phyloP scores from a whole-genome alignment of 2,888 invertebrate genomes.

The Cosmopolites sordidus region DNA sequence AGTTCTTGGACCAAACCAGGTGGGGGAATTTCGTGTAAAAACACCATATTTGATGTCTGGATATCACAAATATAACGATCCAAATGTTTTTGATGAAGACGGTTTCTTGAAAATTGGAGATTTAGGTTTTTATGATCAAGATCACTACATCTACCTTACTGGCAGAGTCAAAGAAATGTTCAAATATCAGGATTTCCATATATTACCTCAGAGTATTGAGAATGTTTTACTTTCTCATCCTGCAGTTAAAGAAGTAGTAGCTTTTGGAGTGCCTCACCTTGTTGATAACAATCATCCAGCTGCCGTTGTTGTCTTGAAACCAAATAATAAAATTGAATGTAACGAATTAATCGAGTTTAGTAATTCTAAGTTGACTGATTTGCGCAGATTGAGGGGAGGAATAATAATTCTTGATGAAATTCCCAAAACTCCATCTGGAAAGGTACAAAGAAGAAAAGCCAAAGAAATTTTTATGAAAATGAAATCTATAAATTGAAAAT shows the following conservation, averaged over 20 bases:
- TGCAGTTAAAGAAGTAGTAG: conserved; percentile 34
- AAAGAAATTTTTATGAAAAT: background rate
- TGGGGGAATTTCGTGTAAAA: conserved; percentile 53
- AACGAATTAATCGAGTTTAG: background rate
- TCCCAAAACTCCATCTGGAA: background rate
- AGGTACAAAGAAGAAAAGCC: background rate
- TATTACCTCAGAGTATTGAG: conserved; percentile 40
- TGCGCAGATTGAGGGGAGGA: background rate
- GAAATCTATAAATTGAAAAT: too few relatives aligned
- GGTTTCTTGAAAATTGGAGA: conserved; percentile 39
- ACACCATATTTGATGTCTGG: conserved; percentile 42
- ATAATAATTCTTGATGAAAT: background rate
- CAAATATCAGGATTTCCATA: conserved; percentile 36
- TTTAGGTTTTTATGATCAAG: conserved; percentile 37
- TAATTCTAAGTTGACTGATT: background rate
- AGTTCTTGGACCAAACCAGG: conserved; percentile 47
- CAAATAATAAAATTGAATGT: background rate
- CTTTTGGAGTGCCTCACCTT: conserved; percentile 35
- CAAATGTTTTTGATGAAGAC: conserved; percentile 31
- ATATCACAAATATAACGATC: conserved; percentile 34
- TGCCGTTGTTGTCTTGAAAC: background rate
- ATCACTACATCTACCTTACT: conserved; percentile 35
- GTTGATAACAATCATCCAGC: conserved; percentile 33
- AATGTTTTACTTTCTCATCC: conserved; percentile 33
- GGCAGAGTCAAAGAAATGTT: conserved; percentile 39